Base-by-base conservation (phyloP, 2,797 vertebrate genomes). In the Enteromius mattozi region DNA sequence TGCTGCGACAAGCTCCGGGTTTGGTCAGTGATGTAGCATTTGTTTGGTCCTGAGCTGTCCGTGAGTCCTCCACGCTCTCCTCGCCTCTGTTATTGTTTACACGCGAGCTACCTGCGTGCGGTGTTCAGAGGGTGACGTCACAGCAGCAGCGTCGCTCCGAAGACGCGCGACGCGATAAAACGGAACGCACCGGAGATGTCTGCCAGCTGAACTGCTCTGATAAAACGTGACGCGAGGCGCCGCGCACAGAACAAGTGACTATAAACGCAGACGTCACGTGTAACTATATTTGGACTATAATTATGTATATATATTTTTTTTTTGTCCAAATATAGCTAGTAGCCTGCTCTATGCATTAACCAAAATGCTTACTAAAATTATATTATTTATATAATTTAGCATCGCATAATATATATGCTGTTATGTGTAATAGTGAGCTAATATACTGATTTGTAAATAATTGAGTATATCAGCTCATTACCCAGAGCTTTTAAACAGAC, bases 61-160 rank as follows among this genome's bases (percentile, higher is more conserved):
- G 10, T 1, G 10, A 35, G 33, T 37, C 54, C 45, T 45, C n/a
- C 76, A 40, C 82, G 74, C 84, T 24, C 81, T 82, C 61, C 71
- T 61, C 68, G 3, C 13, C 70, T 69, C 9, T 76, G 19, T 83
- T 83, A 83, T 68, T 89, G 86, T 89, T 89, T 90, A 89, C 86
- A 84, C 47, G 81, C 76, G 14, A 40, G 19, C 72, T n/a, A 74
- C 84, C 82, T 70, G 78, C 75, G 24, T 59, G 2, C 21, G 49
- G 75, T 83, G 80, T 47, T 85, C 30, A 71, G 24, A 45, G 14
- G 54, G 72, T 88, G 87, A 89, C 90, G 83, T 89, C 87, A 86
- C 40, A 4, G 9, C 40, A 21, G 80, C 19, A 42, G 13, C 47
- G 47, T 16, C 5, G 40, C 40, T 40, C 8, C 12, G 12, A 63